Conservation (phyloP, 2,888 invertebrate species). For the Amphipoea lucens region DNA sequence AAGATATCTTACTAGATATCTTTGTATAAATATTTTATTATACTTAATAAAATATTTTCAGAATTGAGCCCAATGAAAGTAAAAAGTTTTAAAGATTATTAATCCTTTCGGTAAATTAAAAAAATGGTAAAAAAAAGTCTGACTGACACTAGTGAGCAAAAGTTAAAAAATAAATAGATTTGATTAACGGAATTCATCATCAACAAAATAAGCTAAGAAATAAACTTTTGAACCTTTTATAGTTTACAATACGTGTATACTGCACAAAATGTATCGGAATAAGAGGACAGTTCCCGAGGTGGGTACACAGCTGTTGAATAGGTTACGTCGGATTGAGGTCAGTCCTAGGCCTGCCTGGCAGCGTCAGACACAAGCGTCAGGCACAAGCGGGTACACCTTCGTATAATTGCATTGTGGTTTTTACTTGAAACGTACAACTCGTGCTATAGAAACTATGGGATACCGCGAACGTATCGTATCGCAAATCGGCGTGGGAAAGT, state of each 20-base stretch:
- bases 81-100: neutral
- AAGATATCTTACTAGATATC: no score
- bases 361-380: constrained; percentile 51
- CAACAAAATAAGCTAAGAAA: neutral
- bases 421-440: constrained; percentile 27
- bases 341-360: constrained; percentile 48
- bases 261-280: neutral
- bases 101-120: neutral
- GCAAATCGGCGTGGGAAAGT: neutral
- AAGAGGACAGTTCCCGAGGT: constrained; percentile 5
- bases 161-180: neutral
- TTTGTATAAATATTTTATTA: no score
- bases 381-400: constrained; percentile 44
- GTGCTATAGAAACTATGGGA: constrained; percentile 9
- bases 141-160: neutral
- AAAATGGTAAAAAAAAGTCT: neutral
- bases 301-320: constrained; percentile 36
- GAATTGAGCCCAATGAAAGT: no score
- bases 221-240: neutral
- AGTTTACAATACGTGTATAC: neutral
- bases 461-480: neutral
- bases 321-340: constrained; percentile 57
- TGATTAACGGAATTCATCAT: neutral
- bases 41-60: no score
- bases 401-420: constrained; percentile 57